Evolutionary conservation across 2,888 invertebrate species (phyloP).

Genomic region (Diarsia dahlii): DNA sequence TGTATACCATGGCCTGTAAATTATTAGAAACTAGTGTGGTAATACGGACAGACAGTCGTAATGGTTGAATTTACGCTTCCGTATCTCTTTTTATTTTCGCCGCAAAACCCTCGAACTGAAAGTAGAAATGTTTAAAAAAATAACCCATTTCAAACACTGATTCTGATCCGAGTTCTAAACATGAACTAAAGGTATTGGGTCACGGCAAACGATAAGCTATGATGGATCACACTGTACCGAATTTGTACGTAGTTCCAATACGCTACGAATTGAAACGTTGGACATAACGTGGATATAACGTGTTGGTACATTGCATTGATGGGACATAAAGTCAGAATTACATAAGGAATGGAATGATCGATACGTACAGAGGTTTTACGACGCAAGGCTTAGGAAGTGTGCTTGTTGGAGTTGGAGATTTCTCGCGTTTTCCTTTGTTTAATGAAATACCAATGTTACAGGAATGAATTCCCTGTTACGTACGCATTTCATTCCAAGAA

Average conservation of each 20-base stretch:
- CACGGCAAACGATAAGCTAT: constrained; percentile 23
- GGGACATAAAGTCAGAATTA: constrained; percentile 50
- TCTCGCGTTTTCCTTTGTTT: constrained; percentile 22
- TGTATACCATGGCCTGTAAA: too few relatives aligned
- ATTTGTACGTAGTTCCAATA: constrained; percentile 11
- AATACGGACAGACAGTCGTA: neutral
- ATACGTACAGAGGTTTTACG: constrained; percentile 53
- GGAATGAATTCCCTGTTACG: too few relatives aligned
- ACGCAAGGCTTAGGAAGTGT: constrained; percentile 38
- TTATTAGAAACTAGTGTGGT: neutral
- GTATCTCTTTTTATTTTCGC: neutral
- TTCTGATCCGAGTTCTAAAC: neutral
- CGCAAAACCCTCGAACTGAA: neutral
- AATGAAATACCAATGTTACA: constrained; percentile 22
- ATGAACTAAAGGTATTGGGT: constrained; percentile 32
- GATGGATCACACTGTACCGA: constrained; percentile 34
- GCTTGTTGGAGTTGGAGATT: constrained; percentile 33
- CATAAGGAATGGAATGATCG: constrained; percentile 39
- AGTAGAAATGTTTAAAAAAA: constrained; percentile 1
- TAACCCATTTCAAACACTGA: neutral
- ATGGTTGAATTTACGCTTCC: neutral
- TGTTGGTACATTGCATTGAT: constrained; percentile 33
- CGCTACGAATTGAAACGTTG: constrained; percentile 37
- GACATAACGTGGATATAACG: constrained; percentile 33
- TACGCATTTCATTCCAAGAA: neutral